phyloP scores from a whole-genome alignment of 2,113 vertebrate genomes.

The Cynocephalus volans region DNA sequence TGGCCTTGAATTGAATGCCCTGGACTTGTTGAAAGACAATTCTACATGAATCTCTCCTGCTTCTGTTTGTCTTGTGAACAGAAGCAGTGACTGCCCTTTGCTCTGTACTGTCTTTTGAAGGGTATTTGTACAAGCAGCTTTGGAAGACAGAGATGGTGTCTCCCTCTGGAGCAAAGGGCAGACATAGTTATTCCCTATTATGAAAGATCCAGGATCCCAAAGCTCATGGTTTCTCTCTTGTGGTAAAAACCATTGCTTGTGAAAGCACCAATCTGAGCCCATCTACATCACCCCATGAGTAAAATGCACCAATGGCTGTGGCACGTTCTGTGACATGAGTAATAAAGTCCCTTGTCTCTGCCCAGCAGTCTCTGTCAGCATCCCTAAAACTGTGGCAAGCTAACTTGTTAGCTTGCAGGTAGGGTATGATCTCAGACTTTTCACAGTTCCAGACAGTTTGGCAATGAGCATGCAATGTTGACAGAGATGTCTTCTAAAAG shows the following conservation, averaged over 20 bases:
- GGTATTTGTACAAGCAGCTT: not conserved
- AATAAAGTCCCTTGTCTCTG: not conserved
- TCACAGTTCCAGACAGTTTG: not conserved
- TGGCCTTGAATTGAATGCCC: not conserved
- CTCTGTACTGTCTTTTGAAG: not conserved
- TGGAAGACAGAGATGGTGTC: not conserved
- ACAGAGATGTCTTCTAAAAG: not conserved
- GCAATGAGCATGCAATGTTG: not conserved
- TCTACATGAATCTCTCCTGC: not conserved
- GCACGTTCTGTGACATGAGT: not conserved
- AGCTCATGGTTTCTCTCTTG: not conserved
- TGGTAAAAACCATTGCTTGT: not conserved
- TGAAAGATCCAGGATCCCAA: not conserved
- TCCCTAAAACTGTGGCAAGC: not conserved
- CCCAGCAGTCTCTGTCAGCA: not conserved
- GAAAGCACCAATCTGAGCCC: not conserved
- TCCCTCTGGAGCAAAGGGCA: not conserved
- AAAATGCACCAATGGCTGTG: not conserved
- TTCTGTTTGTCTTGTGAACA: not conserved
- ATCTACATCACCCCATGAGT: fast-evolving
- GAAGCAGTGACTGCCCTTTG: not conserved
- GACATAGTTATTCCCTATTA: not conserved
- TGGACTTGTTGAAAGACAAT: not conserved
- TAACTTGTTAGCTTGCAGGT: not conserved
- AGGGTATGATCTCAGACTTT: not conserved